Percentiles rank a stretch among this genome's conserved stretches.
phyloP scores from a whole-genome alignment of 2,888 invertebrate genomes.

The Protophormia terraenovae region DNA sequence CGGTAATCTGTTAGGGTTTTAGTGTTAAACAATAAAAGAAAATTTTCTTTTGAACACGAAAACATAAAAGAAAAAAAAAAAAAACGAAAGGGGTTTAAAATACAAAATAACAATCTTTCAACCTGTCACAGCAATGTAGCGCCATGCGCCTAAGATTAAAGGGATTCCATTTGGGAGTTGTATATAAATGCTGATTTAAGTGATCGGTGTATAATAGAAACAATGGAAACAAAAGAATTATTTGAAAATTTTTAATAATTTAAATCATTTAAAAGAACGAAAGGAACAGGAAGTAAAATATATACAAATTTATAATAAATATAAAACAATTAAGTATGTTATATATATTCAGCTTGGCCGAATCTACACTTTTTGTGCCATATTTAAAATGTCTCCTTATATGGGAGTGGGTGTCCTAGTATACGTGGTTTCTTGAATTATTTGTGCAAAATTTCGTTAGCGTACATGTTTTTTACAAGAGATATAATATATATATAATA shows the following conservation, averaged over 20 bases:
- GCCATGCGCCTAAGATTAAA: slow-evolving; percentile 63
- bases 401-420: too few relatives aligned
- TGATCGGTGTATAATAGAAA: not conserved
- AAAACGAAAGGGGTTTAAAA: slow-evolving; percentile 32
- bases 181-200: not conserved
- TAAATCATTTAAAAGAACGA: not conserved
- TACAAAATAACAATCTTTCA: slow-evolving; percentile 46
- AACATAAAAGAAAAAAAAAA: slow-evolving; percentile 22
- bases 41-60: slow-evolving; percentile 28
- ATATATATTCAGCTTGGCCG: too few relatives aligned
- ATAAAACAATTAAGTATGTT: too few relatives aligned
- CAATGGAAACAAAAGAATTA: not conserved
- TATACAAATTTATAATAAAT: too few relatives aligned
- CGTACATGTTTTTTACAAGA: too few relatives aligned
- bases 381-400: too few relatives aligned
- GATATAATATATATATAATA: too few relatives aligned
- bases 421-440: too few relatives aligned
- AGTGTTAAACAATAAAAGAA: slow-evolving; percentile 46
- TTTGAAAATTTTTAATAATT: not conserved
- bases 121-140: slow-evolving; percentile 63
- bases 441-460: too few relatives aligned
- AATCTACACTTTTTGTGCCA: too few relatives aligned
- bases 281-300: too few relatives aligned
- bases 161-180: not conserved
- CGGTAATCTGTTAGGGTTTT: slow-evolving; percentile 56